phyloP scores from a whole-genome alignment of 2,888 invertebrate species.

The Eupithecia subumbrata region DNA sequence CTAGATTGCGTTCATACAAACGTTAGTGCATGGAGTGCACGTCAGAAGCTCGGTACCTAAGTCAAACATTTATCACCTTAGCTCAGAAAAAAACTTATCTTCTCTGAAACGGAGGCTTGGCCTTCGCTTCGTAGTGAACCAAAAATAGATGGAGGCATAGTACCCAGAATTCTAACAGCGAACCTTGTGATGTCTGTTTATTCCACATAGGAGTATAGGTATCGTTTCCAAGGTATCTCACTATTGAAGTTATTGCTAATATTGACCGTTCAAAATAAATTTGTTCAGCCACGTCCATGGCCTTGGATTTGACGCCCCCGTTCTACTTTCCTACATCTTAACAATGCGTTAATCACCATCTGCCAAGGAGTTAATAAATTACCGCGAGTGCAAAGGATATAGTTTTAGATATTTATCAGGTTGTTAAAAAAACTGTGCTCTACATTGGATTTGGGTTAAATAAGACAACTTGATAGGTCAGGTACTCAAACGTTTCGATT shows the following conservation, averaged over 20 bases:
- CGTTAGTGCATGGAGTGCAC: conserved; percentile 28
- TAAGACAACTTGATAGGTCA: conserved; percentile 36
- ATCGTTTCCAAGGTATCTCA: conserved; percentile 59
- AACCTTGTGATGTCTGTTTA: conserved; percentile 45
- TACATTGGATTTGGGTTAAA: conserved; percentile 25
- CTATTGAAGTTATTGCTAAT: conserved; percentile 59
- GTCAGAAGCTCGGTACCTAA: conserved; percentile 20
- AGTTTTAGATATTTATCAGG: conserved; percentile 20
- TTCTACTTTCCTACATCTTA: conserved; percentile 79
- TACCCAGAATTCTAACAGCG: conserved; percentile 31
- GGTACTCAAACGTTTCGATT: conserved; percentile 45
- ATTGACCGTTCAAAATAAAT: conserved; percentile 68
- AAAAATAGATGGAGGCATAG: conserved; percentile 30
- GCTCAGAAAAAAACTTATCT: conserved; percentile 13
- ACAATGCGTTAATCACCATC: conserved; percentile 75
- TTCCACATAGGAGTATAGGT: conserved; percentile 49
- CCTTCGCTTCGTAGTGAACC: conserved; percentile 25
- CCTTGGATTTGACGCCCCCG: conserved; percentile 79
- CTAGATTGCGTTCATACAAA: conserved; percentile 31
- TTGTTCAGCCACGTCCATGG: conserved; percentile 69
- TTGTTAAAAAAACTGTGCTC: conserved; percentile 16
- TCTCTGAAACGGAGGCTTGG: conserved; percentile 8
- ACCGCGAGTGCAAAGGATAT: conserved; percentile 47
- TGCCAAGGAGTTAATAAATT: conserved; percentile 56
- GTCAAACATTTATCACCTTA: conserved; percentile 3